A percentile compares a stretch with the other conserved stretches of the same genome.
These are phyloP conservation scores for Pogona vitticeps DNA, from an alignment of 2,113 vertebrate genomes.

Conservation along the genomic window DNA sequence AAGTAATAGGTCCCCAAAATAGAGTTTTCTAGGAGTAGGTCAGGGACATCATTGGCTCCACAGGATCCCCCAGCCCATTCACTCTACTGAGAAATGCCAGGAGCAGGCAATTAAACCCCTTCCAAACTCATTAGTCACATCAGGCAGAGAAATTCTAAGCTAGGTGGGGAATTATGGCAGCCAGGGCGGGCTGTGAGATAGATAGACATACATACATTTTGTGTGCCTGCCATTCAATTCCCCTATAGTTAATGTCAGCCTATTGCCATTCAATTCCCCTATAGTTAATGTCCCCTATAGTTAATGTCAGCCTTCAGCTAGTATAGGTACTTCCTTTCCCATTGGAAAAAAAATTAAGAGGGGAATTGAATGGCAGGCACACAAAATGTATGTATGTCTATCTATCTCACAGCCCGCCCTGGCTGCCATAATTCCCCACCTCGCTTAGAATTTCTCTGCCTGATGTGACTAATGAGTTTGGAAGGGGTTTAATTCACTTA, in stretches of 20 bases:
- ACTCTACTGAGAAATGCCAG: not conserved
- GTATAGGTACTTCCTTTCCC: not conserved
- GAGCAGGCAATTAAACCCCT: constrained; percentile 51
- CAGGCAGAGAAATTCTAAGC: not conserved
- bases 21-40: not conserved
- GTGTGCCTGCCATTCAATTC: not conserved
- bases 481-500: constrained; percentile 66
- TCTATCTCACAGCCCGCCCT: not conserved
- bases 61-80: not conserved
- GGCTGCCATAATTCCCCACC: not conserved
- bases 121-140: constrained; percentile 63
- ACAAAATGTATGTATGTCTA: too few relatives aligned
- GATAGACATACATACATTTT: too few relatives aligned
- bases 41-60: not conserved
- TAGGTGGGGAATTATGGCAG: not conserved
- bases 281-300: not conserved
- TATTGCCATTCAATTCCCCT: too few relatives aligned
- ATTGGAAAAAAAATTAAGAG: not conserved
- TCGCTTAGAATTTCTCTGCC: not conserved
- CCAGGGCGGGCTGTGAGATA: not conserved
- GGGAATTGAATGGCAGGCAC: not conserved
- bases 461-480: constrained; percentile 58
- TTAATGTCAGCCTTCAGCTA: not conserved
- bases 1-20: not conserved
- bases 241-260: too few relatives aligned